Percentiles rank a stretch among this genome's conserved stretches.
Evolutionary conservation across 1,140 invertebrate species (phyloP).

Genomic region (Cepaea nemoralis): DNA sequence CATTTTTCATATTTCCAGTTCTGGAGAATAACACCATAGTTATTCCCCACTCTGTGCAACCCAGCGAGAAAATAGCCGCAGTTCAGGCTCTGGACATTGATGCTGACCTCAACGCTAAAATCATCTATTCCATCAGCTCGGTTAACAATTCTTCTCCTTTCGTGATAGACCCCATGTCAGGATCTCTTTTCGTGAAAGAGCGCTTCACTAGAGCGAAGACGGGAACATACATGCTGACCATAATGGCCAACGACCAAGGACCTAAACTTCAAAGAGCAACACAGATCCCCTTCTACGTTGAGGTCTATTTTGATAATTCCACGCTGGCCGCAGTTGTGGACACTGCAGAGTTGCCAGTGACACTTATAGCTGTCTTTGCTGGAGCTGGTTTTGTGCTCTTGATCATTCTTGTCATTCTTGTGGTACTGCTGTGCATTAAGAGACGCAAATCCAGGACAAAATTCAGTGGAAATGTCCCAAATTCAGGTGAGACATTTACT

Average conservation of each 20-base stretch:
- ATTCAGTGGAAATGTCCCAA: conserved; percentile 72
- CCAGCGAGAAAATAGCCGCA: conserved; percentile 76
- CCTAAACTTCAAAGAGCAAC: conserved; percentile 83
- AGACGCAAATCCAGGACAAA: conserved; percentile 88
- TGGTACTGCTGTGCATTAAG: conserved; percentile 13
- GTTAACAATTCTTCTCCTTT: conserved; percentile 84
- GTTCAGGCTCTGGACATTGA: conserved; percentile 55
- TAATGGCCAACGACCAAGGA: conserved; percentile 90
- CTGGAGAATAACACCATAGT: conserved; percentile 78
- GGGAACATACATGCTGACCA: conserved; percentile 83
- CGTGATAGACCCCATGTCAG: conserved; percentile 85
- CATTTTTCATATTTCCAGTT: conserved; percentile 80
- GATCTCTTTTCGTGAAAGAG: conserved; percentile 79
- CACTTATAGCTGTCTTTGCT: conserved; percentile 32
- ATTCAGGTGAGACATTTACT: conserved; percentile 19
- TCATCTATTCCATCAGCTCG: conserved; percentile 90
- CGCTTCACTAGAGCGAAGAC: conserved; percentile 78
- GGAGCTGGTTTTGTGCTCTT: conserved; percentile 17
- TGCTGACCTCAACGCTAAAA: conserved; percentile 83
- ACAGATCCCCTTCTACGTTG: conserved; percentile 82
- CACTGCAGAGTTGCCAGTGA: conserved; percentile 57
- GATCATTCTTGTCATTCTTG: conserved; percentile 8
- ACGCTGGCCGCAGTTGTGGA: conserved; percentile 66
- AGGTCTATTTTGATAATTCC: conserved; percentile 71
- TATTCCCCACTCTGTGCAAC: conserved; percentile 84